Conservation (phyloP, 37 sponge, comb jelly and placozoan genomes). For the Dysidea cf. avara region DNA sequence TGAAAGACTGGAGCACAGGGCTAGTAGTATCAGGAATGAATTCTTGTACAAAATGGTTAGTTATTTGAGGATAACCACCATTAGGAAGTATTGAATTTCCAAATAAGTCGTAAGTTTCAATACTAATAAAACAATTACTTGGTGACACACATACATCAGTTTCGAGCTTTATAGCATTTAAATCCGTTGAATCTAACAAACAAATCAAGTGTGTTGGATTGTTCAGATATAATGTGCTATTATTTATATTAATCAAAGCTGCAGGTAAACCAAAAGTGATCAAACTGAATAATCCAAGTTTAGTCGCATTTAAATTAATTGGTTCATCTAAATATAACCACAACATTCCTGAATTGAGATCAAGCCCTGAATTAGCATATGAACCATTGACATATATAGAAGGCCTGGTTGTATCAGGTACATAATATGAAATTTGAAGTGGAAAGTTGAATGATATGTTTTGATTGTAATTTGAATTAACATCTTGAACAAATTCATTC, state of each 20-base stretch:
- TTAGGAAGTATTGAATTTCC: slow-evolving; percentile 64
- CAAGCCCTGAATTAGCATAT: slow-evolving; percentile 32
- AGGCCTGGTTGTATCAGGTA: slow-evolving; percentile 57
- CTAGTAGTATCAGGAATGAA: slow-evolving; percentile 68
- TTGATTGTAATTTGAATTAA: slow-evolving; percentile 18
- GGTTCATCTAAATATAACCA: slow-evolving; percentile 74
- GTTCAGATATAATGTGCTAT: no score
- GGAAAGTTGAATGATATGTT: not conserved
- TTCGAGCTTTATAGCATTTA: slow-evolving; percentile 70
- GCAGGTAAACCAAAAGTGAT: slow-evolving; percentile 25
- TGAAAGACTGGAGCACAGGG: slow-evolving; percentile 44
- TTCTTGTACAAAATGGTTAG: slow-evolving; percentile 25
- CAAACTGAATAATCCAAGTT: slow-evolving; percentile 28
- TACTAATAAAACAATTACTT: slow-evolving; percentile 74
- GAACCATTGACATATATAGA: no score
- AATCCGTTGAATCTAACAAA: slow-evolving; percentile 38
- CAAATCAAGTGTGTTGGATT: no score
- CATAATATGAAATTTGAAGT: slow-evolving; percentile 11
- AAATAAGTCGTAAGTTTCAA: slow-evolving; percentile 48
- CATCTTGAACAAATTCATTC: slow-evolving; percentile 26
- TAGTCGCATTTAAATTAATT: slow-evolving; percentile 21
- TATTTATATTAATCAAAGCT: slow-evolving; percentile 36
- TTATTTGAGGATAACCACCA: slow-evolving; percentile 17
- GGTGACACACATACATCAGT: slow-evolving; percentile 60
- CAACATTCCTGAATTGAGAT: slow-evolving; percentile 62